Evolutionary conservation across 2,888 invertebrate genomes (phyloP).

Genomic region (Glyphotaelius pellucidus): DNA sequence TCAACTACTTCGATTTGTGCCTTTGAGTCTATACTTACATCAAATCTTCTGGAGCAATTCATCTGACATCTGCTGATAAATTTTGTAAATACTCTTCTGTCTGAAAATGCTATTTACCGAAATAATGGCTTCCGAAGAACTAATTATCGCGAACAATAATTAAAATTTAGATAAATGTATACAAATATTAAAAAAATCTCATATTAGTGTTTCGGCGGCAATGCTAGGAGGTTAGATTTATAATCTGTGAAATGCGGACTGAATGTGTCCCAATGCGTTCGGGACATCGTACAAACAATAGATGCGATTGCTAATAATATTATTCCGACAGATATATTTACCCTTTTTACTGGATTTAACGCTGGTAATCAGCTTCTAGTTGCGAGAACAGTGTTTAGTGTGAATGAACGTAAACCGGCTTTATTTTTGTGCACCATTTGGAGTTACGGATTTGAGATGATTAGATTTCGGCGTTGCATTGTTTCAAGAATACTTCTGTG

Average conservation of each 20-base stretch:
- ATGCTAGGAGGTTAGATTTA: constrained; percentile 53
- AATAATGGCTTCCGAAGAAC: constrained; percentile 78
- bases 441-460: constrained; percentile 43
- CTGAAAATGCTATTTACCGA: constrained; percentile 78
- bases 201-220: constrained; percentile 52
- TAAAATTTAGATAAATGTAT: constrained; percentile 58
- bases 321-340: constrained; percentile 45
- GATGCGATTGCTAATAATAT: constrained; percentile 58
- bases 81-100: constrained; percentile 79
- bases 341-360: constrained; percentile 45
- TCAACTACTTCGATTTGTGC: constrained; percentile 52
- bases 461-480: constrained; percentile 55
- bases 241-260: constrained; percentile 23
- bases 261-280: constrained; percentile 40
- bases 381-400: constrained; percentile 23
- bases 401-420: constrained; percentile 38
- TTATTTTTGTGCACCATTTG: constrained; percentile 37
- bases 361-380: background rate
- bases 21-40: constrained; percentile 48
- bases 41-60: constrained; percentile 66
- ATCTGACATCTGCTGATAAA: constrained; percentile 75
- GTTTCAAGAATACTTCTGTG: constrained; percentile 53
- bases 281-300: constrained; percentile 56
- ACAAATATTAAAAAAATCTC: constrained; percentile 52
- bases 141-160: constrained; percentile 64